These are phyloP conservation scores for Euura lappo DNA, from an alignment of 1,140 invertebrate genomes.

Conservation along the genomic window DNA sequence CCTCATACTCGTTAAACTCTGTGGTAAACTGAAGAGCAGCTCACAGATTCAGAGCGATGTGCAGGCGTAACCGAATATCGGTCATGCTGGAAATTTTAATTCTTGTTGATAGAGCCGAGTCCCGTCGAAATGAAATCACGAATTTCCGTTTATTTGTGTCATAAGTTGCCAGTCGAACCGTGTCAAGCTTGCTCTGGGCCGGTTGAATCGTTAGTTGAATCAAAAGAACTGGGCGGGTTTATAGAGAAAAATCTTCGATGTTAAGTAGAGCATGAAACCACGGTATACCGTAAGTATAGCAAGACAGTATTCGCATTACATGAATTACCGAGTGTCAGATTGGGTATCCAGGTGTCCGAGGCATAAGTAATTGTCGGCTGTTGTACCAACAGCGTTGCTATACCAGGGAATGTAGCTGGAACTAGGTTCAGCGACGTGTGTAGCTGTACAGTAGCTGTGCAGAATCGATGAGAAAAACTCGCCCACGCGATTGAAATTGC, in stretches of 20 bases:
- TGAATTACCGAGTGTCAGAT: conserved; percentile 9
- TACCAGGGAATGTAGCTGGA: neutral
- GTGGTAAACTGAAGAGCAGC: too few species aligned
- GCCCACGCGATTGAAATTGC: too few species aligned
- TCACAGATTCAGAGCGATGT: too few species aligned
- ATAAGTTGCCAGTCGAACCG: too few species aligned
- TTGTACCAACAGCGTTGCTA: neutral
- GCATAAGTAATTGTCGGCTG: neutral
- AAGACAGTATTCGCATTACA: neutral
- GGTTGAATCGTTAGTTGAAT: neutral
- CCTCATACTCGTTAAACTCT: too few species aligned
- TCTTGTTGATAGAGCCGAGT: too few species aligned
- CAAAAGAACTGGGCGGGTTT: neutral
- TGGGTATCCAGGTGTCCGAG: neutral
- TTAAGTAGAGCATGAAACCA: conserved; percentile 14
- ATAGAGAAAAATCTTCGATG: conserved; percentile 1
- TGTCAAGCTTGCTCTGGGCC: neutral
- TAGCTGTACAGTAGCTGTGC: neutral
- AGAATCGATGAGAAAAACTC: neutral
- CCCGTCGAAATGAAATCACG: too few species aligned
- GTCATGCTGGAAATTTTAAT: too few species aligned
- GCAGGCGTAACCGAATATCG: too few species aligned
- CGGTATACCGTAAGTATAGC: neutral
- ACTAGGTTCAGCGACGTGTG: neutral
- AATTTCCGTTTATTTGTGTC: too few species aligned